Percentiles rank a stretch among this genome's conserved stretches.
Conservation (phyloP, 1,140 invertebrate species). For the Halesus radiatus region DNA sequence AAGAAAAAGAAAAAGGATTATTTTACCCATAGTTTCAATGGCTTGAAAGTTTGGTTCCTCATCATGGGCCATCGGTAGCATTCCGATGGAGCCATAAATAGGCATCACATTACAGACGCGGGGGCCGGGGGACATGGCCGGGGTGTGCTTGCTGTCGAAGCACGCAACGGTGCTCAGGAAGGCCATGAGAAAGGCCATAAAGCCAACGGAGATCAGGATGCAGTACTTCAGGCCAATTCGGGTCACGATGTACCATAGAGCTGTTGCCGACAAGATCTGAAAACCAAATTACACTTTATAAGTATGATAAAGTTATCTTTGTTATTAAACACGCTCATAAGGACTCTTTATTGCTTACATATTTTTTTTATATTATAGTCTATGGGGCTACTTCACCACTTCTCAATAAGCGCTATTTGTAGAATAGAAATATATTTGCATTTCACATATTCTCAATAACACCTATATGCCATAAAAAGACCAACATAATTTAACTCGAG, state of each 20-base stretch:
- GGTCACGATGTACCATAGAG: neutral
- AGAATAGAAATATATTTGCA: no score
- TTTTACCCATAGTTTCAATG: conserved; percentile 9
- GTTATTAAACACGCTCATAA: no score
- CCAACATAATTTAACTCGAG: no score
- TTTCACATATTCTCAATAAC: no score
- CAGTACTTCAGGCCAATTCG: neutral
- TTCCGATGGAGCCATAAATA: conserved; percentile 34
- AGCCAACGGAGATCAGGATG: conserved; percentile 13
- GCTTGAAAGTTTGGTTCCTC: conserved; percentile 21
- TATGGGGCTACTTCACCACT: no score
- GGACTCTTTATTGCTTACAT: no score
- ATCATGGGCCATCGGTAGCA: conserved; percentile 9
- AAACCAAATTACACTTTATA: neutral
- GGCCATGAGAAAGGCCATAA: conserved; percentile 3
- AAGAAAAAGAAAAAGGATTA: neutral
- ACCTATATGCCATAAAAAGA: no score
- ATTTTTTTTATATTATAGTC: no score
- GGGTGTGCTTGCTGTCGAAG: neutral
- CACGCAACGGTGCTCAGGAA: neutral
- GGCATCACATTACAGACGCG: conserved; percentile 38
- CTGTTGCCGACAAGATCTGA: conserved; percentile 26
- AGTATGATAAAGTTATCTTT: no score
- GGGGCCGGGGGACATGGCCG: conserved; percentile 14
- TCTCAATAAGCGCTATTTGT: no score